Conservation (phyloP, 2,113 vertebrate genomes). For the Leucopsar rothschildi region DNA sequence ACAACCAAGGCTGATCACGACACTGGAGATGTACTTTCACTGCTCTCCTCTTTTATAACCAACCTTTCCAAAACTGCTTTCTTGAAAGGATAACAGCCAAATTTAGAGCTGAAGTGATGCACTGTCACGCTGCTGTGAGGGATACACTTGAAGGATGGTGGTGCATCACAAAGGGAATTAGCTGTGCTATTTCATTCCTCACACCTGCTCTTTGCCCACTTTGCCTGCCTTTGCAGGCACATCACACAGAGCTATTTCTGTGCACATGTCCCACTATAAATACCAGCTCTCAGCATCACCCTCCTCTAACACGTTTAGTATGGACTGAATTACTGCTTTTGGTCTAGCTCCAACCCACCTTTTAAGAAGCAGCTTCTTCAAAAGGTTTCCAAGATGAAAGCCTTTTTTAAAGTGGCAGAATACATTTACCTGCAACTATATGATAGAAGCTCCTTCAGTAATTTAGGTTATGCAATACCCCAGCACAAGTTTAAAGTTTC, state of each 20-base stretch:
- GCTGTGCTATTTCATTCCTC: background rate
- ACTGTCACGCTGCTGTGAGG: background rate
- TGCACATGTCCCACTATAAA: background rate
- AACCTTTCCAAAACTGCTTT: background rate
- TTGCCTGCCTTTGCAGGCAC: background rate
- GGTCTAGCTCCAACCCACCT: slow-evolving; percentile 66
- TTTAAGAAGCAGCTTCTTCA: slow-evolving; percentile 69
- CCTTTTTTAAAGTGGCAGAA: slow-evolving; percentile 70
- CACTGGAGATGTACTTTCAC: background rate
- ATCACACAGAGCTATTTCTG: background rate
- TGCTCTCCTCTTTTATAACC: background rate
- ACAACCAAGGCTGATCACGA: background rate
- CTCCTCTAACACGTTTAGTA: background rate
- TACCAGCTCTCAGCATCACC: background rate
- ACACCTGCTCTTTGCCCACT: background rate
- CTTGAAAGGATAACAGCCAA: background rate
- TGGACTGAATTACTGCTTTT: slow-evolving; percentile 28
- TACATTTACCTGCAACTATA: slow-evolving; percentile 68
- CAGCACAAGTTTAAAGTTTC: slow-evolving; percentile 5
- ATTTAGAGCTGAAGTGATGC: background rate
- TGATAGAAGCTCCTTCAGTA: slow-evolving; percentile 66
- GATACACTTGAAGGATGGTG: background rate
- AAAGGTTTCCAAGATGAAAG: slow-evolving; percentile 72
- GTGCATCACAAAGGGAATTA: background rate
- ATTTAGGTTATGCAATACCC: slow-evolving; percentile 43